These are phyloP conservation scores for Drosophila navojoa DNA, from an alignment of 1,140 invertebrate genomes.

Conservation along the genomic window DNA sequence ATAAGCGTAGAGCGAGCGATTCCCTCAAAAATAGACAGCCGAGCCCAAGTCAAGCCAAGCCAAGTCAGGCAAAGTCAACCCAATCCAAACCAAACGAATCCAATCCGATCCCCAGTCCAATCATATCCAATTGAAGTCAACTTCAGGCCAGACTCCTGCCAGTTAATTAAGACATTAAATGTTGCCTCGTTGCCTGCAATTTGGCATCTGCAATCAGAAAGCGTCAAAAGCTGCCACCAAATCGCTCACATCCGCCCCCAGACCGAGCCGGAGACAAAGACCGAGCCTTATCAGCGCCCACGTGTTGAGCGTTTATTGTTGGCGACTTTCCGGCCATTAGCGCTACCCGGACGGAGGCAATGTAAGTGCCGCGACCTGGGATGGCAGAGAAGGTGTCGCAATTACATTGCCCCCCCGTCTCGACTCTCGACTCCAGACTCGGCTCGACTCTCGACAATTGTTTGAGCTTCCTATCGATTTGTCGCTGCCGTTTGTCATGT, in stretches of 20 bases:
- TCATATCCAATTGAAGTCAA: conserved; percentile 6
- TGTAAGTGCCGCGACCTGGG: conserved; percentile 25
- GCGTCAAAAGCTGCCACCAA: conserved; percentile 53
- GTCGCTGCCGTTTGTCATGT: conserved; percentile 37
- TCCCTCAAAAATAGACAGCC: conserved; percentile 7
- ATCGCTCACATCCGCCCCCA: conserved; percentile 74
- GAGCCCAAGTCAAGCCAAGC: conserved; percentile 38
- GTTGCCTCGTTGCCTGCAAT: conserved; percentile 54
- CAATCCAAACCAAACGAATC: conserved; percentile 17
- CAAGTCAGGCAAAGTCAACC: conserved; percentile 38
- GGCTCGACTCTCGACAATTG: conserved; percentile 32
- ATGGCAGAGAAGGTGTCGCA: conserved; percentile 58
- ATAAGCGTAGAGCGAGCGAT: conserved; percentile 47
- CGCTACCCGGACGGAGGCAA: conserved; percentile 32
- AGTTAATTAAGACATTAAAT: conserved; percentile 83
- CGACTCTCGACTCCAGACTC: too few relatives aligned
- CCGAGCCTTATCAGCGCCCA: conserved; percentile 68
- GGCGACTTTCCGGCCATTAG: conserved; percentile 75
- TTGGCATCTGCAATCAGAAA: conserved; percentile 46
- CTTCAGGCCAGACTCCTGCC: conserved; percentile 20
- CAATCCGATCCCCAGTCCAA: conserved; percentile 5
- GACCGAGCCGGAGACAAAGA: neutral
- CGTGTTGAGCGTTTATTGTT: conserved; percentile 62
- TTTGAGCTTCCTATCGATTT: conserved; percentile 58
- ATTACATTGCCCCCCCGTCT: conserved; percentile 44